Evolutionary conservation across 2,113 vertebrate genomes (phyloP).

Genomic region (Pimephales promelas): DNA sequence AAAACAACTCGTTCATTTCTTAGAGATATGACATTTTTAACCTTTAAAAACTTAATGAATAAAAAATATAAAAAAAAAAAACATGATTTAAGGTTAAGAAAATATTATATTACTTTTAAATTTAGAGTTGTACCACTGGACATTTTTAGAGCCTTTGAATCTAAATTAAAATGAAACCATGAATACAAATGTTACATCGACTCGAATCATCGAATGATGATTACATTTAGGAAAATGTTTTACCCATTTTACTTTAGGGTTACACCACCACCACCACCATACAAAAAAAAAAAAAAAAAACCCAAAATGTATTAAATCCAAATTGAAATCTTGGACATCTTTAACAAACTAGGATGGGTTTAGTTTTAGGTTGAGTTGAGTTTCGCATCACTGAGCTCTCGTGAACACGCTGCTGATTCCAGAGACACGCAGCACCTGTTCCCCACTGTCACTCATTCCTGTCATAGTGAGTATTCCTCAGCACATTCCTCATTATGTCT

Average conservation of each 20-base stretch:
- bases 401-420: constrained; percentile 24
- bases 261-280: too few relatives aligned
- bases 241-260: neutral
- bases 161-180: too few relatives aligned
- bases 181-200: too few relatives aligned
- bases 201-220: too few relatives aligned
- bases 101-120: too few relatives aligned
- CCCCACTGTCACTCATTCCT: constrained; percentile 72
- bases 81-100: too few relatives aligned
- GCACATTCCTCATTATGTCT: constrained; percentile 84
- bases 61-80: too few relatives aligned
- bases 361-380: constrained; percentile 13
- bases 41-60: too few relatives aligned
- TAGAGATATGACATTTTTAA: neutral
- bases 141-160: too few relatives aligned
- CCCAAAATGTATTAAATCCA: neutral
- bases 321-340: neutral
- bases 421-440: constrained; percentile 54
- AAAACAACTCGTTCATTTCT: constrained; percentile 12
- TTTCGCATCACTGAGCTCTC: neutral
- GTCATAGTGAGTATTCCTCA: constrained; percentile 79
- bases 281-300: too few relatives aligned
- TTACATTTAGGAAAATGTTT: neutral
- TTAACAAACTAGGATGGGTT: neutral
- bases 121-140: too few relatives aligned